Conservation (phyloP, 2,888 invertebrate genomes). For the Lingula anatina region DNA sequence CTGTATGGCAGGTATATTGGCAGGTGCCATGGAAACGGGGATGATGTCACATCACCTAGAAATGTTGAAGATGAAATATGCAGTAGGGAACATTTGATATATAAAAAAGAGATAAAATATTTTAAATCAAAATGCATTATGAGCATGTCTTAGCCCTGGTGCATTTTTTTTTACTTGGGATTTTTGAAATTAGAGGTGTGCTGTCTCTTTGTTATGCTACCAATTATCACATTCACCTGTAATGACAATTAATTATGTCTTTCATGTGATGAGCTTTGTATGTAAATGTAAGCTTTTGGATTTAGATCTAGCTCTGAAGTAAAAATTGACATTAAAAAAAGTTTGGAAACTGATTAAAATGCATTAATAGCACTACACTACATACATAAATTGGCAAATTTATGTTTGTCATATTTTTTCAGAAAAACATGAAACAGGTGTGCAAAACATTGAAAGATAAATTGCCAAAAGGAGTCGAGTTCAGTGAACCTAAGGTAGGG, state of each 20-base stretch:
- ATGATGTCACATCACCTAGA: conserved; percentile 55
- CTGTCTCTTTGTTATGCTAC: no score
- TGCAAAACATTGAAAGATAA: conserved; percentile 16
- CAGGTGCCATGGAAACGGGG: conserved; percentile 50
- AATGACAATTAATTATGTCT: no score
- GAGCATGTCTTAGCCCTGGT: not conserved
- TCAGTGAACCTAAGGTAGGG: conserved; percentile 17
- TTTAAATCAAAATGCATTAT: not conserved
- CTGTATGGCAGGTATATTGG: conserved; percentile 59
- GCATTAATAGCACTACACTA: no score
- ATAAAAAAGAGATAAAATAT: not conserved
- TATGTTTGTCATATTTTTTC: conserved; percentile 37
- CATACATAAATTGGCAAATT: not conserved
- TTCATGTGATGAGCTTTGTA: no score
- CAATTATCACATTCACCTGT: no score
- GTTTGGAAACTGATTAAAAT: no score
- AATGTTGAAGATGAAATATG: conserved; percentile 25
- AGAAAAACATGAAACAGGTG: conserved; percentile 47
- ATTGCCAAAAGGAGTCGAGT: conserved; percentile 16
- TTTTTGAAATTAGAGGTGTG: no score
- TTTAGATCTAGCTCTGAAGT: no score
- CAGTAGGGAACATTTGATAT: conserved; percentile 45
- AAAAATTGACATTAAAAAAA: no score
- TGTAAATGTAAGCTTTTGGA: no score
- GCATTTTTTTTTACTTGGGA: no score